A percentile compares a stretch with the other conserved stretches of the same genome.
These are phyloP conservation scores for Drosophila pegasa DNA, from an alignment of 2,888 invertebrate species.

Conservation along the genomic window DNA sequence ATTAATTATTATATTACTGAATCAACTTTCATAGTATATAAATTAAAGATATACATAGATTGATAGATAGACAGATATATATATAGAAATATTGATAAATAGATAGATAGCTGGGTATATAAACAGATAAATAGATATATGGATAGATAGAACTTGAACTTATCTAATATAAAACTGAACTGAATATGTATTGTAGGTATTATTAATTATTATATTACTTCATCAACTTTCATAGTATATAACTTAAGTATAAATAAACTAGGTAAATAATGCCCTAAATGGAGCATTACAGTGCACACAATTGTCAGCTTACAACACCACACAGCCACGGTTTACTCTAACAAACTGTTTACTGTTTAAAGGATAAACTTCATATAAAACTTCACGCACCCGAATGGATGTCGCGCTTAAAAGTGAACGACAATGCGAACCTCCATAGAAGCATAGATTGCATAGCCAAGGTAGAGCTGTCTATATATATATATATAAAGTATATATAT, in stretches of 20 bases:
- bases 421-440: conserved; percentile 88
- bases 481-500: conserved; percentile 4
- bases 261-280: neutral
- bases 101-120: too few relatives aligned
- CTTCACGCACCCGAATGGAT: conserved; percentile 88
- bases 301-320: neutral
- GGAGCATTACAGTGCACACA: neutral
- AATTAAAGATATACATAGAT: too few relatives aligned
- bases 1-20: too few relatives aligned
- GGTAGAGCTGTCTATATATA: conserved; percentile 47
- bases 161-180: neutral
- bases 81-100: too few relatives aligned
- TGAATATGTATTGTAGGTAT: neutral
- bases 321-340: conserved; percentile 9
- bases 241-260: neutral
- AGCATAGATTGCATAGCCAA: conserved; percentile 91
- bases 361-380: conserved; percentile 81
- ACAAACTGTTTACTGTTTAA: conserved; percentile 52
- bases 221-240: neutral
- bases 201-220: neutral
- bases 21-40: too few relatives aligned
- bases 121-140: too few relatives aligned
- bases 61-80: too few relatives aligned
- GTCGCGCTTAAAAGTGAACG: conserved; percentile 86
- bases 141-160: too few relatives aligned